Conservation (phyloP, 2,113 vertebrate genomes). For the Leptobrachium leishanense region DNA sequence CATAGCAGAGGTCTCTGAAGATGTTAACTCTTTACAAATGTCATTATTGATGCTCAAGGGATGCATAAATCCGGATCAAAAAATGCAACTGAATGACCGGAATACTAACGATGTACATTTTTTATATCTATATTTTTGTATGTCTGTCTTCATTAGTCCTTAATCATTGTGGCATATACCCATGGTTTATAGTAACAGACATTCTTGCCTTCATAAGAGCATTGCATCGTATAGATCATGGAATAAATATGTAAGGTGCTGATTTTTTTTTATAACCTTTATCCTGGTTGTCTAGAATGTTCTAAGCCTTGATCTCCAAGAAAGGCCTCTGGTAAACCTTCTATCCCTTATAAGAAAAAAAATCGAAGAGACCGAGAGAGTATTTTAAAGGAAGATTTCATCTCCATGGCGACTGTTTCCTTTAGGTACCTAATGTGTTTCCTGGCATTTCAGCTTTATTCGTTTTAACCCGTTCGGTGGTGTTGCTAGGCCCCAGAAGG, state of each 20-base stretch:
- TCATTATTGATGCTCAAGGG: no score
- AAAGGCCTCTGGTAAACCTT: conserved; percentile 23
- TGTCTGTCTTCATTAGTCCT: no score
- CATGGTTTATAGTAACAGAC: no score
- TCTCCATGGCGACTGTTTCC: conserved; percentile 48
- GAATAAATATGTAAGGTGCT: not conserved
- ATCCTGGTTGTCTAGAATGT: conserved; percentile 28
- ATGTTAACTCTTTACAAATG: not conserved
- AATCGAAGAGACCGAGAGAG: conserved; percentile 15
- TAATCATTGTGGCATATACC: no score
- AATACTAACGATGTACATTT: no score
- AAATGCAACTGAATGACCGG: no score
- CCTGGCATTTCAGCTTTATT: not conserved
- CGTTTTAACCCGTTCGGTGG: conserved; percentile 9
- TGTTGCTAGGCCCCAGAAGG: not conserved
- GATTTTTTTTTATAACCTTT: not conserved
- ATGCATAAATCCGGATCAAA: no score
- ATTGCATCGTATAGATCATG: not conserved
- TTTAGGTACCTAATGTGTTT: conserved; percentile 35
- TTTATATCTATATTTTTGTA: no score
- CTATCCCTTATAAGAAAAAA: not conserved
- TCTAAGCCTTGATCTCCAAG: conserved; percentile 18
- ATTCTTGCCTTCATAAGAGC: no score
- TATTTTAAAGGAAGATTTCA: conserved; percentile 34
- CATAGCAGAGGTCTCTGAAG: not conserved